A percentile compares a stretch with the other conserved stretches of the same genome.
These are phyloP conservation scores for Lypha dubia DNA, from an alignment of 2,888 invertebrate species.

Conservation along the genomic window DNA sequence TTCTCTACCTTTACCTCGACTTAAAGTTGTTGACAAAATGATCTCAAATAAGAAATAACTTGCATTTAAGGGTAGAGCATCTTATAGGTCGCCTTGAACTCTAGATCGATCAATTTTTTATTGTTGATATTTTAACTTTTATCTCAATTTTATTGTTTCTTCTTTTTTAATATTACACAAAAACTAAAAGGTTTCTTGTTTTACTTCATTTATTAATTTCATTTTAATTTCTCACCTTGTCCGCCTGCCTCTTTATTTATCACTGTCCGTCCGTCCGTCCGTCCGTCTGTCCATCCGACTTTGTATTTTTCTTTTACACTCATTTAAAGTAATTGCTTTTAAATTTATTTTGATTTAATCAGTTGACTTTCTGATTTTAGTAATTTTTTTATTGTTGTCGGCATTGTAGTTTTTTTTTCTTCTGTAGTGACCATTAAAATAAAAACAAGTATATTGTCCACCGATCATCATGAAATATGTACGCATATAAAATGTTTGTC, in stretches of 20 bases:
- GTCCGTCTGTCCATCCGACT: background rate
- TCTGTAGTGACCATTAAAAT: conserved; percentile 32
- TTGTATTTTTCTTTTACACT: conserved; percentile 54
- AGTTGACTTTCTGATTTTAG: conserved; percentile 40
- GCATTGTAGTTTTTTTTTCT: conserved; percentile 6
- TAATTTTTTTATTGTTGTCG: background rate
- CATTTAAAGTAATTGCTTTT: conserved; percentile 70
- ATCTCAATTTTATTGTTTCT: background rate
- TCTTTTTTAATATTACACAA: conserved; percentile 77
- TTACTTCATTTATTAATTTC: conserved; percentile 68
- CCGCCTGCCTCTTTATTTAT: background rate
- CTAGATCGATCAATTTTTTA: background rate
- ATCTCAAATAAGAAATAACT: too few species aligned
- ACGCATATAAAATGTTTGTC: conserved; percentile 10
- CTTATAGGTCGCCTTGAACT: background rate
- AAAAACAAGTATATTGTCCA: conserved; percentile 66
- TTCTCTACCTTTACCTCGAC: too few species aligned
- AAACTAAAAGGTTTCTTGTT: conserved; percentile 82
- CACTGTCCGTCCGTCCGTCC: background rate
- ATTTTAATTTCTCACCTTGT: conserved; percentile 73
- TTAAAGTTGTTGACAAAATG: too few species aligned
- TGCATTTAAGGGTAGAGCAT: background rate
- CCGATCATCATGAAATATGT: conserved; percentile 55
- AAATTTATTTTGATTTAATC: conserved; percentile 69
- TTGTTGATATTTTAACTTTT: background rate